These are phyloP conservation scores for Paraplagusia blochii DNA, from an alignment of 2,113 vertebrate species.

Conservation along the genomic window DNA sequence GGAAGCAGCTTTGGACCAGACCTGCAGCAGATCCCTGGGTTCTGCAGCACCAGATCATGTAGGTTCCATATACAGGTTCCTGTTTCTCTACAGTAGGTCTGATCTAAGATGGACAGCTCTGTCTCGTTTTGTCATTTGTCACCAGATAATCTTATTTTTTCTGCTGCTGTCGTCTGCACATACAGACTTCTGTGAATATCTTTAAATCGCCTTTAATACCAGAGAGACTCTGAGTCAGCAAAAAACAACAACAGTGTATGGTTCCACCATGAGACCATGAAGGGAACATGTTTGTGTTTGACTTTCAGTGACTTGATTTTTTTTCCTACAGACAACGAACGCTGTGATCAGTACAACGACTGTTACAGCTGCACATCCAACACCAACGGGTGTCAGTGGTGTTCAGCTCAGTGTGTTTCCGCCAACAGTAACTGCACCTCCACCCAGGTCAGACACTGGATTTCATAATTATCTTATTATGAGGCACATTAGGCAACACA, in stretches of 20 bases:
- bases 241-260: no score
- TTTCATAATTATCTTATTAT: no score
- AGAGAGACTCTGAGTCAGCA: conserved; percentile 5
- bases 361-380: conserved; percentile 97
- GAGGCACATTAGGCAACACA: no score
- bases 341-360: conserved; percentile 93
- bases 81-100: neutral
- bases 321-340: conserved; percentile 76
- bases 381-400: conserved; percentile 95
- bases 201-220: conserved; percentile 32
- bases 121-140: conserved; percentile 27
- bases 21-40: conserved; percentile 48
- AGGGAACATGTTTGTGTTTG: no score
- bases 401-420: conserved; percentile 83
- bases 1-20: conserved; percentile 12
- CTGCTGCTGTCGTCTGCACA: conserved; percentile 6
- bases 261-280: no score
- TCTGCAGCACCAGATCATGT: conserved; percentile 81
- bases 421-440: conserved; percentile 88
- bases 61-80: conserved; percentile 43
- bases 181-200: conserved; percentile 21
- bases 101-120: neutral
- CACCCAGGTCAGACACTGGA: conserved; percentile 74
- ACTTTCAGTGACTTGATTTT: no score
- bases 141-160: conserved; percentile 18